Percentiles rank a stretch among this genome's conserved stretches.
Conservation (phyloP, 2,113 vertebrate genomes). For the Ellobius talpinus region DNA sequence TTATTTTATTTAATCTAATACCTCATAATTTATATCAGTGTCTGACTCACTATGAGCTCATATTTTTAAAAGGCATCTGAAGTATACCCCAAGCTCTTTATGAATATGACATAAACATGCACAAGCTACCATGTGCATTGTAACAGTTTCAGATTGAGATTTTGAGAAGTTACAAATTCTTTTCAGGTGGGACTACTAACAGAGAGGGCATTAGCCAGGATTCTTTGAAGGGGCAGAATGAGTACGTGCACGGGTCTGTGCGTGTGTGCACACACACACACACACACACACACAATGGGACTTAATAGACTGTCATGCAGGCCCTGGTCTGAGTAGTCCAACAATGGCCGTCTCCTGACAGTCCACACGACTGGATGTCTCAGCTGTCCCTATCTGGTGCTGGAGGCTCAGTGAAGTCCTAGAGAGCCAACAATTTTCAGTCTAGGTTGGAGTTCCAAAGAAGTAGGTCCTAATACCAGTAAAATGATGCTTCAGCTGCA, state of each 20-base stretch:
- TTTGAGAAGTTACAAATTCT: background rate
- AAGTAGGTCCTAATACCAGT: background rate
- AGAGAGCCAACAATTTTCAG: background rate
- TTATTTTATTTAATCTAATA: constrained; percentile 12
- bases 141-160: background rate
- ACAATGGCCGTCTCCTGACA: background rate
- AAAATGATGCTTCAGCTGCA: too few relatives aligned
- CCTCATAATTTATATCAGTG: background rate
- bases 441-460: background rate
- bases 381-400: background rate
- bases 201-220: background rate
- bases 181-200: background rate
- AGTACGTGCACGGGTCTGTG: too few relatives aligned
- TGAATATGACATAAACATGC: background rate
- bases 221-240: background rate
- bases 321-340: background rate
- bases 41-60: background rate
- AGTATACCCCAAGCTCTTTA: background rate
- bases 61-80: background rate
- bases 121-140: background rate
- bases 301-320: background rate
- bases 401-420: background rate
- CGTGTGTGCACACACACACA: background rate
- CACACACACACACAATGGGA: background rate
- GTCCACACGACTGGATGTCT: background rate